phyloP scores from a whole-genome alignment of 2,113 vertebrate genomes.

The Ibidorhyncha struthersii region DNA sequence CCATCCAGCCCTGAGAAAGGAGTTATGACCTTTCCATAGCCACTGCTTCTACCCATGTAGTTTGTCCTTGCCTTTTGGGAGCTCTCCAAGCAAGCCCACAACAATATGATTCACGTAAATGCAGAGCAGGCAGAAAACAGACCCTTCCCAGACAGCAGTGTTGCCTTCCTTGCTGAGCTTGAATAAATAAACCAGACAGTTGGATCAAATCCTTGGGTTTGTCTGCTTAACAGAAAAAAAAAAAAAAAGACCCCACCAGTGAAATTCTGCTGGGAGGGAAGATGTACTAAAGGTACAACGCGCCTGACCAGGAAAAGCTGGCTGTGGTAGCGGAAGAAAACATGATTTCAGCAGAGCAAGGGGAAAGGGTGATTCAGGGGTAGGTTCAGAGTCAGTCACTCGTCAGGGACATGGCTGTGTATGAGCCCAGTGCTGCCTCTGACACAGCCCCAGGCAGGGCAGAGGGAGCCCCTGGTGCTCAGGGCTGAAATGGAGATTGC shows the following conservation, averaged over 20 bases:
- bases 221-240: not conserved
- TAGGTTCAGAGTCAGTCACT: not conserved
- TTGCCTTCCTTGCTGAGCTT: not conserved
- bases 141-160: not conserved
- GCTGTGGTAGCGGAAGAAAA: not conserved
- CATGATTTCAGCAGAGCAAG: not conserved
- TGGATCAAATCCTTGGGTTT: not conserved
- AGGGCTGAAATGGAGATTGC: not conserved
- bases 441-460: not conserved
- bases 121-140: not conserved
- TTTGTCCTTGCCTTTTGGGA: not conserved
- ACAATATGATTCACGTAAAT: rapidly evolving
- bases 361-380: not conserved
- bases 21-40: not conserved
- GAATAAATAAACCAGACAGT: not conserved
- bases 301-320: not conserved
- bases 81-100: not conserved
- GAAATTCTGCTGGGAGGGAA: not conserved
- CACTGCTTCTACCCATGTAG: not conserved
- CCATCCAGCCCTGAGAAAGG: not conserved
- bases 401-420: not conserved
- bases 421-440: not conserved
- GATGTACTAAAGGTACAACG: not conserved
- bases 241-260: not conserved
- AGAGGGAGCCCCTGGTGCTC: not conserved